Conservation (phyloP, 2,797 vertebrate genomes). For the Acipenser oxyrinchus region DNA sequence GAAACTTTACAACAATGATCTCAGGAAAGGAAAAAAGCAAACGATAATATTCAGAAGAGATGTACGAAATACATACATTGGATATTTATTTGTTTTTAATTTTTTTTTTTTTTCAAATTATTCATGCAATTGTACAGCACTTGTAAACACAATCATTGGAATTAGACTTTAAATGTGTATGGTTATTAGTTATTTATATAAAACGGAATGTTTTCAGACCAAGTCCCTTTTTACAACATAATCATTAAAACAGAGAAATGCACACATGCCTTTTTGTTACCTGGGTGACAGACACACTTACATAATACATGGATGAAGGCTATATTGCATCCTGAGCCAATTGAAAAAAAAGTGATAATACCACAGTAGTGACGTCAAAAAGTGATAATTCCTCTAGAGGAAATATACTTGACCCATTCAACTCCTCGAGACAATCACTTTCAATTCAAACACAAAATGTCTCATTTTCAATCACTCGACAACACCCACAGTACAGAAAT, state of each 20-base stretch:
- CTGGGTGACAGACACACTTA: conserved; percentile 19
- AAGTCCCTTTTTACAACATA: conserved; percentile 28
- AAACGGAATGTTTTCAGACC: conserved; percentile 67
- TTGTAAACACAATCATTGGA: conserved; percentile 70
- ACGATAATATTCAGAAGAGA: not conserved
- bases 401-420: no score
- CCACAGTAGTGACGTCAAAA: no score
- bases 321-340: no score
- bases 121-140: conserved; percentile 79
- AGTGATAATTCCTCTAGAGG: no score
- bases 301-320: not conserved
- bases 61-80: conserved; percentile 38
- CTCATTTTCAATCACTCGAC: no score
- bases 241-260: conserved; percentile 22
- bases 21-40: not conserved
- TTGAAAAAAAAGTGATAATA: no score
- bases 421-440: no score
- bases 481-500: no score
- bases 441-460: no score
- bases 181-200: conserved; percentile 38
- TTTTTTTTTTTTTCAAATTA: conserved; percentile 23
- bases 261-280: conserved; percentile 20
- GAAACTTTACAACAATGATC: not conserved
- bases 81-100: conserved; percentile 59
- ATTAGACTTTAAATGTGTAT: conserved; percentile 53